A percentile compares a stretch with the other conserved stretches of the same genome.
Evolutionary conservation across 2,113 vertebrate genomes (phyloP).

Genomic region (Xiphophorus hellerii): DNA sequence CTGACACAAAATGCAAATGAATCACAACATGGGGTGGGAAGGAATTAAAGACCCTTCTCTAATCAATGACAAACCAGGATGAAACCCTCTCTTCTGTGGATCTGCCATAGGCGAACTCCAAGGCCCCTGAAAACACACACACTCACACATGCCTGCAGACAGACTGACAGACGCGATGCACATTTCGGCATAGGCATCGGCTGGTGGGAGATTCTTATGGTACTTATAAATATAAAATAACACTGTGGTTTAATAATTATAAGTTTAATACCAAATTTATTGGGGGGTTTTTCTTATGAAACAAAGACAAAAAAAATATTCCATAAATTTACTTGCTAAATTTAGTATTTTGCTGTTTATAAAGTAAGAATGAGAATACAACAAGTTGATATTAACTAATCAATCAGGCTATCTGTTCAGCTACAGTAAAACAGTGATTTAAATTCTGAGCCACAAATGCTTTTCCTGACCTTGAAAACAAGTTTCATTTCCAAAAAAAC

Average conservation of each 20-base stretch:
- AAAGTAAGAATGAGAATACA: background rate
- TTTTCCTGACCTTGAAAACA: background rate
- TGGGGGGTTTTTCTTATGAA: background rate
- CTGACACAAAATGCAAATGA: slow-evolving; percentile 99
- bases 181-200: slow-evolving; percentile 25
- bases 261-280: background rate
- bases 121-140: slow-evolving; percentile 49
- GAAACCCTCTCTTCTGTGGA: slow-evolving; percentile 89
- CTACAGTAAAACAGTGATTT: background rate
- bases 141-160: slow-evolving; percentile 18
- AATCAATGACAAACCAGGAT: slow-evolving; percentile 99
- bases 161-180: slow-evolving; percentile 31
- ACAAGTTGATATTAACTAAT: background rate
- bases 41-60: slow-evolving; percentile 98
- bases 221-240: background rate
- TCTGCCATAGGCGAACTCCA: slow-evolving; percentile 82
- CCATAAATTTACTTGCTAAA: background rate
- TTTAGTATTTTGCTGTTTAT: background rate
- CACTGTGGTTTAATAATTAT: too few species aligned
- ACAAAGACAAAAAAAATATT: background rate
- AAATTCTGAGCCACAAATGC: background rate
- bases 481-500: too few species aligned
- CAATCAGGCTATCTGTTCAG: background rate
- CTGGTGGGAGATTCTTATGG: background rate
- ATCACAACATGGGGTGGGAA: slow-evolving; percentile 99